Evolutionary conservation across 2,888 invertebrate genomes (phyloP).

Genomic region (Suillia variegata): DNA sequence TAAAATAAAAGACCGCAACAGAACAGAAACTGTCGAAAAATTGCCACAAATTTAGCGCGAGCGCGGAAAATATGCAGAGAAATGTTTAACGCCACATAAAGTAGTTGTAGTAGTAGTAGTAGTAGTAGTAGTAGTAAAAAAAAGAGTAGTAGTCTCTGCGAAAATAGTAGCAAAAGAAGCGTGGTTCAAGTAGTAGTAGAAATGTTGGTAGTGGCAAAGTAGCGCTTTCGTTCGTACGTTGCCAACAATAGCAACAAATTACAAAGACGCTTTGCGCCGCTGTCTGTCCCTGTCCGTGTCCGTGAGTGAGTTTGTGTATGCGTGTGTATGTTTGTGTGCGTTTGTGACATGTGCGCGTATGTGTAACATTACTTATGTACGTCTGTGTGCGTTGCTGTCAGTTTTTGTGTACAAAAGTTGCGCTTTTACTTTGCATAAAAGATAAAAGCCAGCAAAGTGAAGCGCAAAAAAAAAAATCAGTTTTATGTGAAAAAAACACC

Average conservation of each 20-base stretch:
- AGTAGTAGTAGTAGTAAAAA: too few species aligned
- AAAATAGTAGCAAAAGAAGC: too few species aligned
- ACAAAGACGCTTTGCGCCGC: constrained; percentile 28
- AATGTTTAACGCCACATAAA: constrained; percentile 34
- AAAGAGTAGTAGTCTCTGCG: too few species aligned
- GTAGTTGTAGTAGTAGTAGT: too few species aligned
- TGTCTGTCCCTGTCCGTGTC: too few species aligned
- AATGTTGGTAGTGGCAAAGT: background rate
- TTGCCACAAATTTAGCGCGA: constrained; percentile 33
- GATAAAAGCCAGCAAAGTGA: constrained; percentile 5
- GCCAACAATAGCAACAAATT: constrained; percentile 31
- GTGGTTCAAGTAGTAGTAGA: too few species aligned
- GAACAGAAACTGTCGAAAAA: constrained; percentile 16
- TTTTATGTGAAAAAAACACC: background rate
- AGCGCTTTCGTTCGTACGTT: background rate
- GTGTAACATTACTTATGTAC: background rate
- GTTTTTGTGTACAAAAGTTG: constrained; percentile 10
- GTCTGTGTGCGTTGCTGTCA: background rate
- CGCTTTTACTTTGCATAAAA: constrained; percentile 14
- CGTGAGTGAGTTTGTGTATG: too few species aligned
- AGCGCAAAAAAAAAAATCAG: background rate
- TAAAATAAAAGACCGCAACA: too few species aligned
- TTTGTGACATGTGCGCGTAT: background rate
- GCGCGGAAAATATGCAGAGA: constrained; percentile 33
- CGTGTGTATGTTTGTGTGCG: background rate